A percentile compares a stretch with the other conserved stretches of the same genome.
Conservation (phyloP, 1,140 invertebrate genomes). For the Zophobas atratus region DNA sequence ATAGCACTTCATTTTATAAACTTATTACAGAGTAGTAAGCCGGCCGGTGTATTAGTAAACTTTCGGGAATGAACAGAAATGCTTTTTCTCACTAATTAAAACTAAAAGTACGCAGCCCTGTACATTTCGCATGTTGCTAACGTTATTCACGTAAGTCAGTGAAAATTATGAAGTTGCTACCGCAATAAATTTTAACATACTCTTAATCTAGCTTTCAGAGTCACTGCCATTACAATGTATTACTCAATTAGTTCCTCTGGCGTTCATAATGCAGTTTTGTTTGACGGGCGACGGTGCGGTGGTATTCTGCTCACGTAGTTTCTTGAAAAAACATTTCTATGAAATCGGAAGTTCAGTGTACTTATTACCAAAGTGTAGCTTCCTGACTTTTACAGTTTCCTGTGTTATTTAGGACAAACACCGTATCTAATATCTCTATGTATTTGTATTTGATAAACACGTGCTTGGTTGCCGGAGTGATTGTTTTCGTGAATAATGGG, state of each 20-base stretch:
- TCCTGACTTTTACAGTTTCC: constrained; percentile 26
- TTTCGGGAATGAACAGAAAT: constrained; percentile 45
- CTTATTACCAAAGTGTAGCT: background rate
- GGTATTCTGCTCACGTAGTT: background rate
- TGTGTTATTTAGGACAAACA: constrained; percentile 16
- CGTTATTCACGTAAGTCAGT: constrained; percentile 9
- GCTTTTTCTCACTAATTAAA: constrained; percentile 52
- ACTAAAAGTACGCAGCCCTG: constrained; percentile 25
- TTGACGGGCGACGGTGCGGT: no score
- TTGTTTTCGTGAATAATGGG: background rate
- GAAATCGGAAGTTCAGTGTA: constrained; percentile 12
- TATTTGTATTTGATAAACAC: constrained; percentile 21
- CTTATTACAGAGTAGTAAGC: constrained; percentile 51
- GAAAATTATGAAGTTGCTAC: background rate
- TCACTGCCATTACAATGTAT: no score
- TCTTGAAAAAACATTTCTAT: background rate
- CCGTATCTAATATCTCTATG: constrained; percentile 9
- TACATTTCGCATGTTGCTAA: constrained; percentile 8
- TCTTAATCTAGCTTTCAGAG: no score
- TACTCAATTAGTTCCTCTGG: no score
- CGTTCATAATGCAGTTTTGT: no score
- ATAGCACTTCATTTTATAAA: constrained; percentile 57
- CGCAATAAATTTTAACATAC: background rate
- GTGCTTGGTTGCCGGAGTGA: constrained; percentile 1
- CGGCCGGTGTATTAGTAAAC: constrained; percentile 30